These are phyloP conservation scores for Scopus umbretta DNA, from an alignment of 2,113 vertebrate species.

Conservation along the genomic window DNA sequence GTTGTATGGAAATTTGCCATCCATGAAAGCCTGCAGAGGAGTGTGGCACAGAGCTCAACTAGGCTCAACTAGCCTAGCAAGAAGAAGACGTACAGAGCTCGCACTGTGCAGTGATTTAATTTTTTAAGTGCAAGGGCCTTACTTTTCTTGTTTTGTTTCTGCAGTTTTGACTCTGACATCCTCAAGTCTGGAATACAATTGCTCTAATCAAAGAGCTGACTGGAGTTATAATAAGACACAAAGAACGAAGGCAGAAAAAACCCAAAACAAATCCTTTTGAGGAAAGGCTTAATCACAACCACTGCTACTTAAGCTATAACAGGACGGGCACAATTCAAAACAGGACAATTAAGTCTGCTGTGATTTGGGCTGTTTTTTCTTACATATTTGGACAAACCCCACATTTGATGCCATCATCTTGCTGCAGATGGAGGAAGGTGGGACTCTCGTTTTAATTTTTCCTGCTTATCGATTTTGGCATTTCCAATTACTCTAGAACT, in stretches of 20 bases:
- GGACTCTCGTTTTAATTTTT: neutral
- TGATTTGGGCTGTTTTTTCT: neutral
- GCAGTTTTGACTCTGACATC: neutral
- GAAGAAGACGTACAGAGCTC: neutral
- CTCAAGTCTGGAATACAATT: neutral
- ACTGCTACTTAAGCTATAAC: neutral
- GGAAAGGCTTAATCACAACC: conserved; percentile 1
- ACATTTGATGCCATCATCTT: neutral
- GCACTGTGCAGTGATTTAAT: neutral
- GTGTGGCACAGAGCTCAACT: rapidly evolving
- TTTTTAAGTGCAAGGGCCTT: neutral
- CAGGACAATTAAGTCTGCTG: neutral
- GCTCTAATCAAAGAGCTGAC: neutral
- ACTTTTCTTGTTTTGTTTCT: neutral
- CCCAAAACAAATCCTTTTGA: conserved; percentile 15
- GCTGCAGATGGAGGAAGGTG: neutral
- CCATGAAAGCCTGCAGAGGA: neutral
- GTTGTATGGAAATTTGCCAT: neutral
- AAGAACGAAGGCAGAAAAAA: neutral
- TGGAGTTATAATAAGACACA: neutral
- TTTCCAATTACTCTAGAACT: neutral
- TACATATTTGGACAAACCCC: neutral
- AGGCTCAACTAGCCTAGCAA: neutral
- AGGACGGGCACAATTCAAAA: neutral
- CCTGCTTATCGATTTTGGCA: neutral